Percentiles rank a stretch among this genome's conserved stretches.
Conservation (phyloP, 1,140 invertebrate genomes). For the Ganaspis sp. region DNA sequence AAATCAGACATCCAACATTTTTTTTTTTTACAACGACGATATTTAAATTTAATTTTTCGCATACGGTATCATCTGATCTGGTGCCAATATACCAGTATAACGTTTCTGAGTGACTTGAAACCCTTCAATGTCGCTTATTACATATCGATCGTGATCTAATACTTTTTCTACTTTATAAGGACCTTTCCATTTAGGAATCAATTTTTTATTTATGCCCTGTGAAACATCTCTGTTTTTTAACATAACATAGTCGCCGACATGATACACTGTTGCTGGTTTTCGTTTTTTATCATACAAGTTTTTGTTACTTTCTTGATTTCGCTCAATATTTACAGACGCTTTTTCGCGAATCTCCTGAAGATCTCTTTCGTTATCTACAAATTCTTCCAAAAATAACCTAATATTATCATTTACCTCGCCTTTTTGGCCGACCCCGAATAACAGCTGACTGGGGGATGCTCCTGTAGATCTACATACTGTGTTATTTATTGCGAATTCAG, state of each 20-base stretch:
- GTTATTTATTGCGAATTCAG: constrained; percentile 47
- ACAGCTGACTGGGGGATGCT: constrained; percentile 32
- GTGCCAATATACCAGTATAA: too few relatives aligned
- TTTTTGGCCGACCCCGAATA: constrained; percentile 42
- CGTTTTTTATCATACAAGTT: background rate
- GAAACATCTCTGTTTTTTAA: background rate
- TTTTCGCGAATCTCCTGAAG: background rate
- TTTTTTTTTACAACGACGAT: too few relatives aligned
- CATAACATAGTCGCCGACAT: constrained; percentile 31
- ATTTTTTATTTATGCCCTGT: constrained; percentile 18
- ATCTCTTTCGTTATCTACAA: background rate
- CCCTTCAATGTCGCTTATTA: too few relatives aligned
- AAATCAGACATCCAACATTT: too few relatives aligned
- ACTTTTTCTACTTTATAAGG: constrained; percentile 28
- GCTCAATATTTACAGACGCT: background rate
- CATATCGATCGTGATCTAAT: too few relatives aligned
- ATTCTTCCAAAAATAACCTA: background rate
- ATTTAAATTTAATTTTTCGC: too few relatives aligned
- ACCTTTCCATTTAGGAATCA: constrained; percentile 28
- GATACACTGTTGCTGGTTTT: constrained; percentile 7
- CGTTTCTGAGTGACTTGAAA: too few relatives aligned
- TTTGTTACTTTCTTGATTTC: constrained; percentile 21
- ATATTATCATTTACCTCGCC: constrained; percentile 34
- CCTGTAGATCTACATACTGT: constrained; percentile 40
- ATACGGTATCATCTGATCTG: too few relatives aligned